Percentiles rank a stretch among this genome's conserved stretches.
These are phyloP conservation scores for Drosophila antonietae DNA, from an alignment of 2,888 invertebrate genomes.

Conservation along the genomic window DNA sequence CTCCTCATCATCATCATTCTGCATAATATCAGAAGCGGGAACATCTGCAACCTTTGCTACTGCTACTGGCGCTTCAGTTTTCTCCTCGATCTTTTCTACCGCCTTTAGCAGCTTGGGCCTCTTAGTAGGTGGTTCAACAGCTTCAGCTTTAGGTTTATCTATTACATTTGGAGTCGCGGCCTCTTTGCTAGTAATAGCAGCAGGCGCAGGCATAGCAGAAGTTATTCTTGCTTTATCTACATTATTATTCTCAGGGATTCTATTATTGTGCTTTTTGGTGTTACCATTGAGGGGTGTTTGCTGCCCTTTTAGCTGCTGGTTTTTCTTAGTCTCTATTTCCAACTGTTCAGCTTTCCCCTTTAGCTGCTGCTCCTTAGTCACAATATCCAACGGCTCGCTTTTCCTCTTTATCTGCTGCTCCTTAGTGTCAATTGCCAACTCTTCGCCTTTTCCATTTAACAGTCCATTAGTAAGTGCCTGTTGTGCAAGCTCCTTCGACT, in stretches of 20 bases:
- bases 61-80: background rate
- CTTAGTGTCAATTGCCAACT: background rate
- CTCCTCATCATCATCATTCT: constrained; percentile 83
- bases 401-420: constrained; percentile 2
- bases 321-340: too few relatives aligned
- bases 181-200: background rate
- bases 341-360: background rate
- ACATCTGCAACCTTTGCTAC: background rate
- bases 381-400: background rate
- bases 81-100: background rate
- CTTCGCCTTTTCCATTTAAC: constrained; percentile 50
- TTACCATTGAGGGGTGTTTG: constrained; percentile 53
- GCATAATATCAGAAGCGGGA: background rate
- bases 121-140: constrained; percentile 52
- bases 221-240: constrained; percentile 1
- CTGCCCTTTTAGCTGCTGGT: constrained; percentile 1
- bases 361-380: background rate
- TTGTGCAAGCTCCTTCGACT: background rate
- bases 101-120: constrained; percentile 52
- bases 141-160: constrained; percentile 2
- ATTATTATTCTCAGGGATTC: constrained; percentile 21
- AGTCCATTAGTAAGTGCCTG: constrained; percentile 33
- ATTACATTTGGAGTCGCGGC: background rate
- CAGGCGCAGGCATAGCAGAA: constrained; percentile 1
- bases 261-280: constrained; percentile 26